Percentiles rank a stretch among this genome's conserved stretches.
Evolutionary conservation across 2,888 invertebrate species (phyloP).

Genomic region (Willowsia nigromaculata): DNA sequence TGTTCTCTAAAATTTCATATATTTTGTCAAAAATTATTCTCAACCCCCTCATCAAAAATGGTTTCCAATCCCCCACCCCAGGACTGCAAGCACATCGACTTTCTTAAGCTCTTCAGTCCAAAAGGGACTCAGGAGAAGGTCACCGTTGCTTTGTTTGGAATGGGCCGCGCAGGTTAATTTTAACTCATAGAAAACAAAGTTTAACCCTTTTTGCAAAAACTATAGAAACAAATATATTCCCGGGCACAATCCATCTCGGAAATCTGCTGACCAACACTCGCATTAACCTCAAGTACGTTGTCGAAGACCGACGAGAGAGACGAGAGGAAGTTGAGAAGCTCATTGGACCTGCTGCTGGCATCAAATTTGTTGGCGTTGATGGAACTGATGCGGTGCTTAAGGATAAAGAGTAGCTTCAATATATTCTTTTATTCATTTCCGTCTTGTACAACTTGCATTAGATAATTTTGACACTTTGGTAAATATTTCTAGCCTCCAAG

Average conservation of each 20-base stretch:
- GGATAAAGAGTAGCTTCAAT: constrained; percentile 83
- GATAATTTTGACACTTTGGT: too few species aligned
- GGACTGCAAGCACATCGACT: constrained; percentile 68
- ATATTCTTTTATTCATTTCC: too few species aligned
- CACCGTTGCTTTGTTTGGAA: constrained; percentile 83
- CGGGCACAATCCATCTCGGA: constrained; percentile 83
- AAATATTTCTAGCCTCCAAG: constrained; percentile 81
- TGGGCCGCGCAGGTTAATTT: constrained; percentile 83
- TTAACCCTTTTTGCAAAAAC: too few species aligned
- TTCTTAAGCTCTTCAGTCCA: constrained; percentile 57
- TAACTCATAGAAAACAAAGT: too few species aligned
- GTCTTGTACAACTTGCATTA: too few species aligned
- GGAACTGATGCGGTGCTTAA: constrained; percentile 82
- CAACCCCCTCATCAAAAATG: background rate
- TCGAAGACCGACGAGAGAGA: constrained; percentile 82
- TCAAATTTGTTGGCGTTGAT: constrained; percentile 82
- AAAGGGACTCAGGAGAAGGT: constrained; percentile 79
- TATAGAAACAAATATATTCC: too few species aligned
- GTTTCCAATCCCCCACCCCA: constrained; percentile 23
- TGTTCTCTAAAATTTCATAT: too few species aligned
- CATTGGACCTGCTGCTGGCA: constrained; percentile 81
- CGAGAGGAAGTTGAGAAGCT: constrained; percentile 82
- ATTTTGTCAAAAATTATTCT: background rate
- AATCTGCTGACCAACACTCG: constrained; percentile 82
- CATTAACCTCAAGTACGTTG: constrained; percentile 82